These are phyloP conservation scores for Drosophila ambigua DNA, from an alignment of 1,140 invertebrate species.

Conservation along the genomic window DNA sequence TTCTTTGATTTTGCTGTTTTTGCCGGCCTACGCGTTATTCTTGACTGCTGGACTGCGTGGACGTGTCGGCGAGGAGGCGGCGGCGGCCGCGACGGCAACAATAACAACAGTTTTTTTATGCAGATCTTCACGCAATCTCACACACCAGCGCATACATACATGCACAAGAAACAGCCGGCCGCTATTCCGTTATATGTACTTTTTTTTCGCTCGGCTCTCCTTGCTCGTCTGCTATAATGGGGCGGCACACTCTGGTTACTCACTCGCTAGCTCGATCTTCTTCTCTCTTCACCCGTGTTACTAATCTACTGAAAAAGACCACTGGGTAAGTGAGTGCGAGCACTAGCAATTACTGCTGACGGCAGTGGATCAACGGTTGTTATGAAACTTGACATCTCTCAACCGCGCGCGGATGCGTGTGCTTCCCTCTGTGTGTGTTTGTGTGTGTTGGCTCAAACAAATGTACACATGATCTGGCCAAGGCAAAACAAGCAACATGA, in stretches of 20 bases:
- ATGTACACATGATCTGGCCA: conserved; percentile 58
- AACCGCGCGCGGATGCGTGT: not conserved
- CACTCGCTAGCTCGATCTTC: conserved; percentile 4
- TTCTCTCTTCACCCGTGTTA: conserved; percentile 27
- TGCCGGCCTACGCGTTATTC: conserved; percentile 60
- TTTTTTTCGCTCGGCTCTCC: conserved; percentile 19
- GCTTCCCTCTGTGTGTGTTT: conserved; percentile 11
- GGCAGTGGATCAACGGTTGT: conserved; percentile 46
- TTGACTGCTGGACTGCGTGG: conserved; percentile 34
- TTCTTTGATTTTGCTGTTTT: not conserved
- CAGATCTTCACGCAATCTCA: conserved; percentile 26
- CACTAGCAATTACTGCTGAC: conserved; percentile 44
- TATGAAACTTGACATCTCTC: conserved; percentile 62
- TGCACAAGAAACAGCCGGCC: conserved; percentile 46
- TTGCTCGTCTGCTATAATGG: conserved; percentile 21
- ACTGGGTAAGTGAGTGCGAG: conserved; percentile 55
- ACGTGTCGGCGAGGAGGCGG: no score
- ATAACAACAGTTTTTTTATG: conserved; percentile 41
- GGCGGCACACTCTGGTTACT: conserved; percentile 4
- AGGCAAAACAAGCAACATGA: conserved; percentile 30
- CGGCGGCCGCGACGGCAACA: conserved; percentile 20
- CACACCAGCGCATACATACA: conserved; percentile 14
- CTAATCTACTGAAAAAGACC: conserved; percentile 28
- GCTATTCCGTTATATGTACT: conserved; percentile 43
- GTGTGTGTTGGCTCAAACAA: conserved; percentile 34